Conservation (phyloP, 2,888 invertebrate species). For the Acanthopleura granulata region DNA sequence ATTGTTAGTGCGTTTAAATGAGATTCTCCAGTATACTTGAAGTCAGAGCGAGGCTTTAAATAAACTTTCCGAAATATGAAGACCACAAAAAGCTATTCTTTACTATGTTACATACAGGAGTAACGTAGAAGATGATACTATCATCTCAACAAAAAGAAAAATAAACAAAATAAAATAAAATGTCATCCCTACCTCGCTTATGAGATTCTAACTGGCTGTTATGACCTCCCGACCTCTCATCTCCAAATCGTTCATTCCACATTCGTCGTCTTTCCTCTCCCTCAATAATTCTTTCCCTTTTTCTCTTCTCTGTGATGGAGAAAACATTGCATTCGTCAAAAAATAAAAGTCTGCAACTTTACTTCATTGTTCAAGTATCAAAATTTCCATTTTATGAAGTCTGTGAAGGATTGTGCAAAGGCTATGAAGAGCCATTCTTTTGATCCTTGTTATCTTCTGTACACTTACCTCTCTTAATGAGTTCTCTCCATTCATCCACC, state of each 20-base stretch:
- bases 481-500: constrained; percentile 92
- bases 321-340: not conserved
- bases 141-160: not conserved
- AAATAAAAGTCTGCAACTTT: too few species aligned
- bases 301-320: constrained; percentile 57
- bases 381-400: too few species aligned
- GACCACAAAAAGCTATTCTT: too few species aligned
- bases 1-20: too few species aligned
- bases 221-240: constrained; percentile 68
- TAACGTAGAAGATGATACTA: not conserved
- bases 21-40: too few species aligned
- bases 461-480: constrained; percentile 87
- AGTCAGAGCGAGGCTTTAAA: too few species aligned
- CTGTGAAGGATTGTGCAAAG: not conserved
- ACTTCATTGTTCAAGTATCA: too few species aligned
- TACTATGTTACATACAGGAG: too few species aligned
- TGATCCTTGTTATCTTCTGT: too few species aligned
- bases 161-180: not conserved
- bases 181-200: not conserved
- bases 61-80: too few species aligned
- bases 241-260: constrained; percentile 78
- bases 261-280: constrained; percentile 81
- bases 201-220: not conserved
- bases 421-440: not conserved
- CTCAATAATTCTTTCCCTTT: constrained; percentile 75